Base-by-base conservation (phyloP, 2,113 vertebrate species). In the Galbula dea region DNA sequence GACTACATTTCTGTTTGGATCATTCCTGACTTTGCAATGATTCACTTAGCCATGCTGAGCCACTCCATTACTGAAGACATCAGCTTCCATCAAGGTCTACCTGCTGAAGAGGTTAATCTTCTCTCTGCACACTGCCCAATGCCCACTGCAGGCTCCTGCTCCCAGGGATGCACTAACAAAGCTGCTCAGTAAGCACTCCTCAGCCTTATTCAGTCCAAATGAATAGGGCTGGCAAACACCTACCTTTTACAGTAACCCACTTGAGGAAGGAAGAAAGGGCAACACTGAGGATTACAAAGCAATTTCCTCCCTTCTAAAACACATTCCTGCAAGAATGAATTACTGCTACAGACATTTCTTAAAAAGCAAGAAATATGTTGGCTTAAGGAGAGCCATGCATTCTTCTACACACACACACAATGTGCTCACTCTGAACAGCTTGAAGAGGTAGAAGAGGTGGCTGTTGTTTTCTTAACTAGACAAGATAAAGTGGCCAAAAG, bases 241-340 rank as follows among this genome's bases (percentile, higher is more conserved):
- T 32, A 18, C 20, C 1, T 0, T 29, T 80, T 49, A 24, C 87
- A 83, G 46, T 12, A 91, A 91, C 34, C 20, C 77, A 61, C 80
- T 32, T 30, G 30, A 82, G 57, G 48, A 74, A 68, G 71, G 45
- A 52, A 82, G 23, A 41, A 86, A 46, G 37, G 37, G 67, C 62
- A 79, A 65, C 51, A 30, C 23, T 52, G 72, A 79, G 78, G 66
- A 90, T 87, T 74, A 92, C 46, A 82, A 92, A 87, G 84, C 74
- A 46, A 65, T 66, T 90, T 93, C 85, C 79, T 93, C 69, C 54
- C 37, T 82, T 62, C 58, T 58, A 58, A 41, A 10, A 83, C 66
- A 54, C 20, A 58, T 87, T 55, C 77, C 83, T 89, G 71, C 87
- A 95, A 69, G 76, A 89, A 94, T 21, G 14, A 84, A 90, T 73